Conservation (phyloP, 2,888 invertebrate species). For the Hipparchia semele region DNA sequence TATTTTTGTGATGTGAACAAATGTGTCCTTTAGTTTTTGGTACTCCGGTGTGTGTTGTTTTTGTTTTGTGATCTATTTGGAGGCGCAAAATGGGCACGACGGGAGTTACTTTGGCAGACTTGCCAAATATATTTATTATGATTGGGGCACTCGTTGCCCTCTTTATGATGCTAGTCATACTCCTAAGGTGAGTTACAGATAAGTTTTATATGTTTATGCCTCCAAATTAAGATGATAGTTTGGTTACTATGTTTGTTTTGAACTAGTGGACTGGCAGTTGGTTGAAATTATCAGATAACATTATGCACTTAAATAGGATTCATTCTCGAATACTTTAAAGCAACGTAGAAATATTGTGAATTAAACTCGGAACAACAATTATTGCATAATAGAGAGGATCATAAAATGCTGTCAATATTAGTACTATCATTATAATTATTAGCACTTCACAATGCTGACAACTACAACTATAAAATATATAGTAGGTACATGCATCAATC, state of each 20-base stretch:
- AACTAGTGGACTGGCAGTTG: neutral
- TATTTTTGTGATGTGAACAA: conserved; percentile 53
- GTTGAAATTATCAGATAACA: conserved; percentile 9
- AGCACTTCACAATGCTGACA: neutral
- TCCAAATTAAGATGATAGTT: neutral
- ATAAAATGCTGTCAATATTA: neutral
- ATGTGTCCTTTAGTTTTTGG: conserved; percentile 56
- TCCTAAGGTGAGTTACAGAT: conserved; percentile 84
- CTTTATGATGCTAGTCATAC: conserved; percentile 89
- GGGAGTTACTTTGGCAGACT: conserved; percentile 86
- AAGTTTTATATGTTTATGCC: neutral
- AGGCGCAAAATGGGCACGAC: conserved; percentile 67
- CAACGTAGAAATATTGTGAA: neutral
- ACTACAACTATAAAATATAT: neutral
- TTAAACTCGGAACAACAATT: neutral
- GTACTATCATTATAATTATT: neutral
- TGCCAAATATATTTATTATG: conserved; percentile 90
- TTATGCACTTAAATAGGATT: conserved; percentile 5
- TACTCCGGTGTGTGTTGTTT: conserved; percentile 51
- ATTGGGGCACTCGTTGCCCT: conserved; percentile 88
- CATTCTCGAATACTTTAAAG: neutral
- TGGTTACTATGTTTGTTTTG: conserved; percentile 11
- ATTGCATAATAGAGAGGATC: neutral
- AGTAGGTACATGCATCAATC: neutral
- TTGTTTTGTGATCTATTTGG: conserved; percentile 53